Evolutionary conservation across 1,140 invertebrate species (phyloP).

Genomic region (Coboldia fuscipes): DNA sequence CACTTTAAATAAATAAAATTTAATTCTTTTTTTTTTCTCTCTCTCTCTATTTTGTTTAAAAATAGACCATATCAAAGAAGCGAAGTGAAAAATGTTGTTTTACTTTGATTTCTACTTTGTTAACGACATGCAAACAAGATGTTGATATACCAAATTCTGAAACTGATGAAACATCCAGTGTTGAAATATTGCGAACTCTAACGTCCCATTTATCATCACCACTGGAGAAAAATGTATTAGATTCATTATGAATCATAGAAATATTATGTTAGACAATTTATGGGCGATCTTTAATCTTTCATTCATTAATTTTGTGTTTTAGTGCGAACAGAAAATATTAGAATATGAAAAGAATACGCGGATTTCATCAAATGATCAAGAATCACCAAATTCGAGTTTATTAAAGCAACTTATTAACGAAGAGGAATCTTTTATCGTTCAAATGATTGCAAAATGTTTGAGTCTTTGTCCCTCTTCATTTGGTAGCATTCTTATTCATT

Average conservation of each 20-base stretch:
- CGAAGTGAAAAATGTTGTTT: conserved; percentile 3
- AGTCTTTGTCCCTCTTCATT: conserved; percentile 18
- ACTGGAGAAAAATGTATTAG: conserved; percentile 17
- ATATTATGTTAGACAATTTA: background rate
- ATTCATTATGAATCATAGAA: background rate
- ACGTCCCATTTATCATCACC: conserved; percentile 7
- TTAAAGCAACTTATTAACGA: conserved; percentile 1
- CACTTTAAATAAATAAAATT: conserved; percentile 14
- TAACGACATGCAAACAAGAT: conserved; percentile 12
- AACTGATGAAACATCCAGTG: conserved; percentile 28
- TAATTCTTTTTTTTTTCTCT: conserved; percentile 16
- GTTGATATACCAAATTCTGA: conserved; percentile 12
- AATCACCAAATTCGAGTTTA: conserved; percentile 1
- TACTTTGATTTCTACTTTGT: conserved; percentile 1
- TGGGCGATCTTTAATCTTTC: background rate
- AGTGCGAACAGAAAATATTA: conserved; percentile 2
- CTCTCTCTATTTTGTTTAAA: background rate
- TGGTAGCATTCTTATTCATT: conserved; percentile 7
- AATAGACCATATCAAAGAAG: background rate
- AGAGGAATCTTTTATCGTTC: conserved; percentile 11
- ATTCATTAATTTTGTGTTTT: background rate
- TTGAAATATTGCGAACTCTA: conserved; percentile 26
- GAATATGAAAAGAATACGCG: background rate
- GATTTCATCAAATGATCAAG: background rate
- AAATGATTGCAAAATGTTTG: conserved; percentile 14